Conservation (phyloP, 2,113 vertebrate species). For the Taurulus bubalis region DNA sequence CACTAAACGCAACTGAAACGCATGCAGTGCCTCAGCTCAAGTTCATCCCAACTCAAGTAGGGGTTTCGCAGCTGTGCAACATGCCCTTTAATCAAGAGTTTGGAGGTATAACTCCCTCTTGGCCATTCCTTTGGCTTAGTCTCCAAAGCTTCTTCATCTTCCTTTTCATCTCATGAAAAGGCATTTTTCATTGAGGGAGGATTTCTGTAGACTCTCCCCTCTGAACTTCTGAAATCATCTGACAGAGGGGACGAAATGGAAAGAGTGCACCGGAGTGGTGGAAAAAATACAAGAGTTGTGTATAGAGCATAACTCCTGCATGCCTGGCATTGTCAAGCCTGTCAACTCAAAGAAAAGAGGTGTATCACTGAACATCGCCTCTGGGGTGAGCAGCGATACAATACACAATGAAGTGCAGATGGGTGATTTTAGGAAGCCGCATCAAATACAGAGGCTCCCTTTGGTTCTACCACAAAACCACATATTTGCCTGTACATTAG, state of each 20-base stretch:
- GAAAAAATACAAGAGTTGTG: conserved; percentile 11
- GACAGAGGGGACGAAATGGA: conserved; percentile 36
- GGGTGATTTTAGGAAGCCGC: conserved; percentile 47
- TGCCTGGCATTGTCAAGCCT: conserved; percentile 61
- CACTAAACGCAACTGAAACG: background rate
- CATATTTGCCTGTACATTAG: conserved; percentile 52
- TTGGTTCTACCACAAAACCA: conserved; percentile 65
- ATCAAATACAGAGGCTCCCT: conserved; percentile 37
- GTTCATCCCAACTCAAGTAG: background rate
- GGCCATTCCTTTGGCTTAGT: conserved; percentile 26
- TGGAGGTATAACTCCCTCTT: conserved; percentile 17
- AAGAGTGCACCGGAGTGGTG: conserved; percentile 6
- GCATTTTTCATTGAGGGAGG: conserved; percentile 31
- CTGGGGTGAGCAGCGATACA: conserved; percentile 31
- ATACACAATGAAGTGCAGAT: conserved; percentile 44
- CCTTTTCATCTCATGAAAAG: conserved; percentile 43
- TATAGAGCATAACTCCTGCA: conserved; percentile 51
- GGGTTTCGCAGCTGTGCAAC: conserved; percentile 8
- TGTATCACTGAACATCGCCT: conserved; percentile 61
- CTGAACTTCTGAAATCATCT: conserved; percentile 41
- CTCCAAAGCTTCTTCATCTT: conserved; percentile 32
- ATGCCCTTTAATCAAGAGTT: conserved; percentile 27
- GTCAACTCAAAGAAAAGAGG: conserved; percentile 61
- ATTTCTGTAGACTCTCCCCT: conserved; percentile 29
- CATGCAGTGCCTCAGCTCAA: background rate